A percentile compares a stretch with the other conserved stretches of the same genome.
Evolutionary conservation across 2,797 vertebrate species (phyloP).

Genomic region (Halcyon chelicuti): DNA sequence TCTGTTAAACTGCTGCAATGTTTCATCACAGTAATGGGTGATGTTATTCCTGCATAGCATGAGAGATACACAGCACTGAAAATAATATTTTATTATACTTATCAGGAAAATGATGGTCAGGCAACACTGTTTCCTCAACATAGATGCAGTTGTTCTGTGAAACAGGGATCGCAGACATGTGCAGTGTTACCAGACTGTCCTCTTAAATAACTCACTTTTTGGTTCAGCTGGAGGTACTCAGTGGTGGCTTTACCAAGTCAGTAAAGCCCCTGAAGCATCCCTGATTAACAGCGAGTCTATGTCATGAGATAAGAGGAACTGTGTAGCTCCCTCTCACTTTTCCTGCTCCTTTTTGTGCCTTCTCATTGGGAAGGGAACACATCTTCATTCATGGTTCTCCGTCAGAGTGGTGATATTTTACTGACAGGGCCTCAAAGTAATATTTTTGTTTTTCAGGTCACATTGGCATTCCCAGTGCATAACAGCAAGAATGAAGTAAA

Average conservation of each 20-base stretch:
- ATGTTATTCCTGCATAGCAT: background rate
- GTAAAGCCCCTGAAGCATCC: background rate
- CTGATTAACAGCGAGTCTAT: background rate
- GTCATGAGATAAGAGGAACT: background rate
- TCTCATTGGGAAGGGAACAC: background rate
- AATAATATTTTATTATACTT: background rate
- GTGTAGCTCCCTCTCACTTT: accelerated
- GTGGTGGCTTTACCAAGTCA: background rate
- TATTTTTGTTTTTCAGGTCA: background rate
- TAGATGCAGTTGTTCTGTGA: background rate
- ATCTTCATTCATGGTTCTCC: background rate
- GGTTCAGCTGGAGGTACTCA: background rate
- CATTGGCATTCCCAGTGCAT: background rate
- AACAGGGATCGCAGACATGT: background rate
- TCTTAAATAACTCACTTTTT: background rate
- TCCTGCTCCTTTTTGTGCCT: background rate
- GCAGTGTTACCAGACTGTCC: background rate
- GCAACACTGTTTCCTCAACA: background rate
- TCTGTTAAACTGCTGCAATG: background rate
- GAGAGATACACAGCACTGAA: background rate
- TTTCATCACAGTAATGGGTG: background rate
- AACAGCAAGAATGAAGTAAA: background rate
- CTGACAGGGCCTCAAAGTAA: background rate
- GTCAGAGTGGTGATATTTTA: background rate
- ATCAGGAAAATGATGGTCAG: background rate